Evolutionary conservation across 2,113 vertebrate genomes (phyloP), one percentile per base, ranked within the genome.

Genomic region (Lanius collurio): DNA sequence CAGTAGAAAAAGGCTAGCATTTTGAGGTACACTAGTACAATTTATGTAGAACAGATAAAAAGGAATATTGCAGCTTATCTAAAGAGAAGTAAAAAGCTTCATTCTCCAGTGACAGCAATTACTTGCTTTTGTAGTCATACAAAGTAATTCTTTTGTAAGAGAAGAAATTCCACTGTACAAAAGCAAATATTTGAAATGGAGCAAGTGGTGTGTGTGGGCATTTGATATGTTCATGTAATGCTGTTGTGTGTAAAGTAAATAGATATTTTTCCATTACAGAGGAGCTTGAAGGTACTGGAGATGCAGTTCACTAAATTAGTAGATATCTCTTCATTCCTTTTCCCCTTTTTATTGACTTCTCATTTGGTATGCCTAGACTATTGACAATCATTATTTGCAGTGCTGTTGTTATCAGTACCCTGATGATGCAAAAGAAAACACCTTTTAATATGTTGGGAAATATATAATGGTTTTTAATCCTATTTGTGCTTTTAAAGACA

Each of bases 141-240:
- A 96, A 90, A 93, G 83, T 71, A 92, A 93, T 93, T 95, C 55
- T 90, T 87, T 90, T 90, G 79, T 94, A 93, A 74, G 76, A 82
- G 65, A 87, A 92, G 69, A 57, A 96, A 92, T 95, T 96, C 93
- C 85, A 53, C 60, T 80, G 37, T 77, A 64, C 0, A 1, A 96
- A 78, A 95, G 79, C 71, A 96, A 96, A 94, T 96, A 96, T 96
- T 96, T 96, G 88, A 95, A 92, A 86, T 87, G 93, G 85, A 96
- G 23, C 68, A 68, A 92, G 59, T 59, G 49, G 13, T 74, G 35
- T 78, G 44, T 86, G 56, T 2, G 71, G 30, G 73, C 90, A 95
- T 91, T 78, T 68, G 83, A 64, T 93, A 67, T 49, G 44, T 75
- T 92, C 28, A 2, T 87, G 68, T 67, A 87, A 81, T 63, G 31